Evolutionary conservation across 1,140 invertebrate genomes (phyloP), one percentile per base, ranked within the genome.

Genomic region (Solen grandis): DNA sequence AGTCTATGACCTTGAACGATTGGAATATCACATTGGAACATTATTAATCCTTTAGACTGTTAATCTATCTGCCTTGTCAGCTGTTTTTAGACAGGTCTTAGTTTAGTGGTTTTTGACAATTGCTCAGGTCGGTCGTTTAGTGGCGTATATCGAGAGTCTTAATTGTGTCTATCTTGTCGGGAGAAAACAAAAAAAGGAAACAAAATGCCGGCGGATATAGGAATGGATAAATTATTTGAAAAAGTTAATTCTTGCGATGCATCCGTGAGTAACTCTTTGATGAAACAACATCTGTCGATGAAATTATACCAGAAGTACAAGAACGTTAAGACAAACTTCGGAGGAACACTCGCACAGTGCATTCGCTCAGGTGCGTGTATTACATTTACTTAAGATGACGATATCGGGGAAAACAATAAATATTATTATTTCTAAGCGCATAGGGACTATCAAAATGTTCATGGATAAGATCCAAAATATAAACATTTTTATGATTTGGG

Each of bases 221-320:
- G n/a, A n/a, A n/a, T n/a, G n/a, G n/a, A n/a, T n/a, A n/a, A n/a
- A n/a, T n/a, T n/a, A n/a, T n/a, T n/a, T n/a, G n/a, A n/a, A n/a
- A n/a, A n/a, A n/a, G n/a, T n/a, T n/a, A n/a, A n/a, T n/a, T n/a
- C n/a, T n/a, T n/a, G n/a, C n/a, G n/a, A n/a, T n/a, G n/a, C n/a
- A 5, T 65, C 60, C 2, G 31, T 54, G 29, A 54, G 60, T 27
- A 46, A 50, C 0, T 76, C 74, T 10, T 55, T 76, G 19, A 5
- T 76, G 74, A 76, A 76, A 52, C 65, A 76, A 66, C 46, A 76
- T 52, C 46, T 76, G 25, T 68, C 68, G 31, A 60, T 59, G 22
- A 69, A 31, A 38, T 69, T 79, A 16, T 69, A 69, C 22, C 35
- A 65, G 19, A 75, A 41, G 27, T 29, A 59, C 19, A 74, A 74